phyloP scores from a whole-genome alignment of 2,888 invertebrate species.

The Tuberolachnus salignus region DNA sequence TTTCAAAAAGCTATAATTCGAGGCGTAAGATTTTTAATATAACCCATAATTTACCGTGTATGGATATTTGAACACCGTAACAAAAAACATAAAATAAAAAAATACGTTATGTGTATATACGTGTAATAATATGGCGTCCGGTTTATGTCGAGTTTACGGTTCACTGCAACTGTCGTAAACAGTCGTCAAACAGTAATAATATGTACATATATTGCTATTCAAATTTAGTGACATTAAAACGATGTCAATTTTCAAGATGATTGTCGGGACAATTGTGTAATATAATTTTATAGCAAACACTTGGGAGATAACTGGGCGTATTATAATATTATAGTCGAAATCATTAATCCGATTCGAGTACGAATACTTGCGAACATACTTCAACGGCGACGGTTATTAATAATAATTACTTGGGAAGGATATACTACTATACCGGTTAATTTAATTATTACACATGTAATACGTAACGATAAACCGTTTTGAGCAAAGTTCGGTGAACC shows the following conservation, averaged over 20 bases:
- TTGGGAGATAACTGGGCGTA: neutral
- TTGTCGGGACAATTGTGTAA: slow-evolving; percentile 20
- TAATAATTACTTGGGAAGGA: too few species aligned
- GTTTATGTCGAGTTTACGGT: slow-evolving; percentile 38
- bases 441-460: too few species aligned
- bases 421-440: too few species aligned
- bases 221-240: slow-evolving; percentile 42
- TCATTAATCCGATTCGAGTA: slow-evolving; percentile 23
- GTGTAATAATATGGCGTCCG: too few species aligned
- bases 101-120: slow-evolving; percentile 5
- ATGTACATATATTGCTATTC: slow-evolving; percentile 9
- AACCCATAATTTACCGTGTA: slow-evolving; percentile 5
- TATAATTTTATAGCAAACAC: slow-evolving; percentile 26
- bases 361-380: slow-evolving; percentile 33
- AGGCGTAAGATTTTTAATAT: slow-evolving; percentile 41
- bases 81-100: slow-evolving; percentile 34
- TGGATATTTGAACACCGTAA: slow-evolving; percentile 21
- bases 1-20: slow-evolving; percentile 50
- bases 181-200: slow-evolving; percentile 9
- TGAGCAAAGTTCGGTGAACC: too few species aligned
- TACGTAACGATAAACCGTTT: too few species aligned
- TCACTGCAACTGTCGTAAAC: slow-evolving; percentile 22
- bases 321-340: neutral
- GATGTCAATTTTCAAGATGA: slow-evolving; percentile 40
- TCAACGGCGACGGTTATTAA: too few species aligned